Evolutionary conservation across 2,113 vertebrate species (phyloP).

Genomic region (Epinephelus moara): DNA sequence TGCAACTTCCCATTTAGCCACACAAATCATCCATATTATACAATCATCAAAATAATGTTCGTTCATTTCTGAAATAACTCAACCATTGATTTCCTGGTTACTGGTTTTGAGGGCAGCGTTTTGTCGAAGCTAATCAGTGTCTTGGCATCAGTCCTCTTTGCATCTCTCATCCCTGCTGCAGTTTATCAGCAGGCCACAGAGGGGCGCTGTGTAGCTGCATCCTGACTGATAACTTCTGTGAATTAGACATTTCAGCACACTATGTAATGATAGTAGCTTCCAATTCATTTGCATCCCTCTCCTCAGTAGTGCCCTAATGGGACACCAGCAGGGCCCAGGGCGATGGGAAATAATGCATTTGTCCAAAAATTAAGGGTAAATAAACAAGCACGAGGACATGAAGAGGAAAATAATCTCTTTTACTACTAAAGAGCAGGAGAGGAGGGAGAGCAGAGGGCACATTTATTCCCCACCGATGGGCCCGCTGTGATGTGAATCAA

Average conservation of each 20-base stretch:
- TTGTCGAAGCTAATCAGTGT: background rate
- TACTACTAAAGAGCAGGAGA: slow-evolving; percentile 68
- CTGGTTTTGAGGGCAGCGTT: background rate
- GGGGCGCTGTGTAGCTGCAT: slow-evolving; percentile 70
- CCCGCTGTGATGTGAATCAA: slow-evolving; percentile 79
- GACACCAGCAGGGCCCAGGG: slow-evolving; percentile 67
- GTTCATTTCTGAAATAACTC: slow-evolving; percentile 5
- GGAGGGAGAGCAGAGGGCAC: slow-evolving; percentile 64
- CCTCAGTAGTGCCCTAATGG: slow-evolving; percentile 75
- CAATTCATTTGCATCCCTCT: slow-evolving; percentile 75
- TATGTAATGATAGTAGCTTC: slow-evolving; percentile 56
- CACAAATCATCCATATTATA: slow-evolving; percentile 3
- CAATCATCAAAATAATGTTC: background rate
- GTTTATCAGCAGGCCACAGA: slow-evolving; percentile 54
- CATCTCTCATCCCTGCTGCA: slow-evolving; percentile 14
- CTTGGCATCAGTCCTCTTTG: background rate
- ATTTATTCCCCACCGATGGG: slow-evolving; percentile 74
- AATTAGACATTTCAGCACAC: slow-evolving; percentile 19
- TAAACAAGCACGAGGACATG: slow-evolving; percentile 77
- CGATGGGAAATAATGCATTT: slow-evolving; percentile 73
- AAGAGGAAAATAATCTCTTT: slow-evolving; percentile 78
- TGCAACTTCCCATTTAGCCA: slow-evolving; percentile 18
- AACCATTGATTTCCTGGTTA: background rate
- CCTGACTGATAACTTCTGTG: background rate
- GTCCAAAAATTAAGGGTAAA: slow-evolving; percentile 80